A percentile compares a stretch with the other conserved stretches of the same genome.
phyloP scores from a whole-genome alignment of 2,888 invertebrate genomes.

The Dichetophora obliterata region DNA sequence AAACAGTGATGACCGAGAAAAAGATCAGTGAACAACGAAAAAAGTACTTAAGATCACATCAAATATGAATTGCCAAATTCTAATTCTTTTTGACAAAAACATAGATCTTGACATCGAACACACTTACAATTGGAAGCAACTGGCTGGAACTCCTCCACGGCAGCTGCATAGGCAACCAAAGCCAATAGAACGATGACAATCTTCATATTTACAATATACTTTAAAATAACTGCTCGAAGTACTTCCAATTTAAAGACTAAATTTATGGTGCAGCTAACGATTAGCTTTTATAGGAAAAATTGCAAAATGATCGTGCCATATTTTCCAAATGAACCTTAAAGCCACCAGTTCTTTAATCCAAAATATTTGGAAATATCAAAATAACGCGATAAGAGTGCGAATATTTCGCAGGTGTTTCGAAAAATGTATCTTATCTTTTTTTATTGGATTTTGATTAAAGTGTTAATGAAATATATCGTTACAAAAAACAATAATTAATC shows the following conservation, averaged over 20 bases:
- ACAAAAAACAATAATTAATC: not conserved
- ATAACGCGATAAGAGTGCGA: not conserved
- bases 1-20: no score
- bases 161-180: constrained; percentile 57
- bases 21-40: no score
- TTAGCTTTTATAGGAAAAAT: constrained; percentile 58
- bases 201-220: constrained; percentile 58
- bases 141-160: constrained; percentile 46
- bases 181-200: constrained; percentile 59
- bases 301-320: not conserved
- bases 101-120: no score
- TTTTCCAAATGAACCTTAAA: not conserved
- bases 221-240: constrained; percentile 53
- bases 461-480: not conserved
- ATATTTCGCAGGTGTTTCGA: not conserved
- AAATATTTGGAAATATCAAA: not conserved
- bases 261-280: constrained; percentile 30
- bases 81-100: no score
- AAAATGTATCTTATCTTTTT: constrained; percentile 10
- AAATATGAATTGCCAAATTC: no score
- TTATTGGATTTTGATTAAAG: not conserved
- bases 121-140: constrained; percentile 57
- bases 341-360: not conserved
- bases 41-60: no score
- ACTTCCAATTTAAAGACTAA: constrained; percentile 59